Conservation (phyloP, 2,888 invertebrate genomes). For the Deilephila elpenor region DNA sequence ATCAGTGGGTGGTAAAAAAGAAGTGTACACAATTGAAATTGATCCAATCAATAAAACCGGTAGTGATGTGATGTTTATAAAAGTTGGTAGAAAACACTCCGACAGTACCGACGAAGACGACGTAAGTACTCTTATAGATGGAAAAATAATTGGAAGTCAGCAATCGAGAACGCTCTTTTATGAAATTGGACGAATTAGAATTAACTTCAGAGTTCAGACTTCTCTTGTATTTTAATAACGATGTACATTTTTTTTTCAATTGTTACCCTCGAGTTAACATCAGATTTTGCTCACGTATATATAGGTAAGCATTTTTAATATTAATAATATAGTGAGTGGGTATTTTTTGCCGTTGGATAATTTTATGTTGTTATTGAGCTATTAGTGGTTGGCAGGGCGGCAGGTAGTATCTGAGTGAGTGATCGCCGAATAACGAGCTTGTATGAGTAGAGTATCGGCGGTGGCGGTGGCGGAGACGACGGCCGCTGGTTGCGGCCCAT, state of each 20-base stretch:
- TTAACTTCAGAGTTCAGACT: neutral
- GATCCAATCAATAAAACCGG: slow-evolving; percentile 10
- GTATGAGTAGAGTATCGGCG: slow-evolving; percentile 42
- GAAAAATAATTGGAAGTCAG: slow-evolving; percentile 11
- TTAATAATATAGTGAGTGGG: slow-evolving; percentile 34
- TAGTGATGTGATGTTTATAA: slow-evolving; percentile 31
- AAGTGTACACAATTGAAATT: slow-evolving; percentile 3
- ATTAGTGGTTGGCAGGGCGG: slow-evolving; percentile 48
- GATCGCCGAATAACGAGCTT: slow-evolving; percentile 59
- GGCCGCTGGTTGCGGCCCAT: slow-evolving; percentile 57
- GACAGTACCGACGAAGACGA: slow-evolving; percentile 27
- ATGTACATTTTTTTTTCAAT: neutral
- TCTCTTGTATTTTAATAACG: neutral
- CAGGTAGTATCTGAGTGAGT: slow-evolving; percentile 53
- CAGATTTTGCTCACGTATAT: too few relatives aligned
- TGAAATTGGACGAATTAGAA: neutral
- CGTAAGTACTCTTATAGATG: slow-evolving; percentile 22
- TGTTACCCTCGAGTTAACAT: neutral
- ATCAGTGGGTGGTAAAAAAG: neutral
- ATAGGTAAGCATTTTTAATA: too few relatives aligned
- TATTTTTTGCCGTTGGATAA: slow-evolving; percentile 33
- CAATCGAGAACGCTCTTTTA: neutral
- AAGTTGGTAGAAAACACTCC: slow-evolving; percentile 22
- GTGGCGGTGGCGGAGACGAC: slow-evolving; percentile 36
- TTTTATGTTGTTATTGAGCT: slow-evolving; percentile 49